Evolutionary conservation across 2,888 invertebrate genomes (phyloP).

Genomic region (Xestoiulus laeticollis): DNA sequence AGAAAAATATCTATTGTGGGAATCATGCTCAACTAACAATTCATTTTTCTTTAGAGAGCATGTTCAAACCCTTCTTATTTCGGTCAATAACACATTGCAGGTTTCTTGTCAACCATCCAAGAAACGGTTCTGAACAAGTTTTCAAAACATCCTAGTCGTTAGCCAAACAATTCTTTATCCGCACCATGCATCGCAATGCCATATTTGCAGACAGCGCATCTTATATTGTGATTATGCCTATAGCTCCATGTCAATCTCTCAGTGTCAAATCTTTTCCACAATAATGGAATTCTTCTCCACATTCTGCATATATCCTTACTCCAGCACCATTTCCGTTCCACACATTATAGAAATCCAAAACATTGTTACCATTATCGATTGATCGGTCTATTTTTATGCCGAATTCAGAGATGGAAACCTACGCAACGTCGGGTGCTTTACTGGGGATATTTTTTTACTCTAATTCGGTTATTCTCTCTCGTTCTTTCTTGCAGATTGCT

Average conservation of each 20-base stretch:
- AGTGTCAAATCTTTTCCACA: background rate
- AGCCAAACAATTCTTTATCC: background rate
- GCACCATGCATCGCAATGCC: background rate
- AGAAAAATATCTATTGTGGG: background rate
- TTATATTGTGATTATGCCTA: background rate
- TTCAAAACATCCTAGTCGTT: background rate
- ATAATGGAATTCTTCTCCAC: slow-evolving; percentile 4
- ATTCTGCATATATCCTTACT: background rate
- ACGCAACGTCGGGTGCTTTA: background rate
- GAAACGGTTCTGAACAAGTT: background rate
- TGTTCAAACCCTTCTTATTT: background rate
- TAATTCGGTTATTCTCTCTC: background rate
- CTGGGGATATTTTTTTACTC: background rate
- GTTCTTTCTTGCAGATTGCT: background rate
- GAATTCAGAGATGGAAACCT: background rate
- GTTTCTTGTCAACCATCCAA: background rate
- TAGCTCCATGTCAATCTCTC: slow-evolving; percentile 21
- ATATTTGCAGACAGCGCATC: background rate
- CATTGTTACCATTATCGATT: slow-evolving; percentile 43
- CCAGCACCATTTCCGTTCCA: background rate
- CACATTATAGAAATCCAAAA: slow-evolving; percentile 22
- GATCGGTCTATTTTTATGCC: slow-evolving; percentile 17
- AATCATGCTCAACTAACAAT: background rate
- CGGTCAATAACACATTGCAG: background rate
- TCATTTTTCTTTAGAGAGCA: background rate